Evolutionary conservation across 2,113 vertebrate species (phyloP), one percentile per base, ranked within the genome.

Genomic region (Hoplias malabaricus): DNA sequence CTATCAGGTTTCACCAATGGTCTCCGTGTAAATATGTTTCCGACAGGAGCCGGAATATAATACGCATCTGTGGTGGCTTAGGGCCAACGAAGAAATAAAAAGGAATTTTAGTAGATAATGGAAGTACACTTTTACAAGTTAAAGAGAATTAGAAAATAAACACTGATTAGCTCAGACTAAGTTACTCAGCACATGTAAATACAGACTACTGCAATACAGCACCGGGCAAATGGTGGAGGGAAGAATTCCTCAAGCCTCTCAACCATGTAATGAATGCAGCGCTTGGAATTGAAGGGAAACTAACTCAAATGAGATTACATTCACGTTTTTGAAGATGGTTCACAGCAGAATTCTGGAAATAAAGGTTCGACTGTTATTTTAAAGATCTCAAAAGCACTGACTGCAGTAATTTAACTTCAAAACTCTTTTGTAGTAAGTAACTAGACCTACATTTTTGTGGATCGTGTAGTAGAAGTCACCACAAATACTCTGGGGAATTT

Each of bases 1-100:
- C 53, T 79, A 79, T 85, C 76, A 70, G 80, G 53, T 87, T 84
- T 80, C 69, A 75, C 71, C 46, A 50, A 29, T 23, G 34, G 23
- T 59, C 29, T 42, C 50, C 34, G 21, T 4, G 54, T 23, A 74
- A 3, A 57, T 42, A 34, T 21, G 13, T 33, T 36, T 8, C 29
- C 61, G 23, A 31, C 21, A 57, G 21, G 23, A 23, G 74, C 19
- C 29, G 11, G 12, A 5, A 12, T 11, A 40, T 76, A 76, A 40
- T 67, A 33, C 27, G 27, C 53, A 14, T 23, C 13, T 9, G 36
- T 42, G 38, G 25, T 33, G 12, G 56, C 29, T 19, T 19, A n/a
- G 43, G 43, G 43, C 6, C 16, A n/a, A 4, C 1, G 2, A 5
- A n/a, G 5, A 3, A 14, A 2, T 13, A n/a, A 19, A 19, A 5